Conservation (phyloP, 37 sponge, comb jelly and placozoan species). For the Aphrocallistes beatrix region DNA sequence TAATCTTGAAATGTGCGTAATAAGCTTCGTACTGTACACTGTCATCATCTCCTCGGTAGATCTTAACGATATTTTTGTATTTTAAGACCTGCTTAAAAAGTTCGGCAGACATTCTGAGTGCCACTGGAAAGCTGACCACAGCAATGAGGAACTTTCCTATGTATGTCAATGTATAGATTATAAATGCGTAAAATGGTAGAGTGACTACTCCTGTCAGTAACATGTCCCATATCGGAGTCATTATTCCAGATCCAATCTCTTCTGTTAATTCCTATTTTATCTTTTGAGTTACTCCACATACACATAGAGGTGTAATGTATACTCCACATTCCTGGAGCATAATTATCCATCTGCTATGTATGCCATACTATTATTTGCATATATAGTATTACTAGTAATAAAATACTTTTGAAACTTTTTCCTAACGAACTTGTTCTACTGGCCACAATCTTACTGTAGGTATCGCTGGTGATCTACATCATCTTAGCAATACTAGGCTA, state of each 20-base stretch:
- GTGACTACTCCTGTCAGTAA: background rate
- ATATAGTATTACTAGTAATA: background rate
- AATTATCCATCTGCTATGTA: no score
- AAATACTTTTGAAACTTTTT: background rate
- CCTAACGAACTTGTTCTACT: no score
- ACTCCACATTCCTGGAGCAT: no score
- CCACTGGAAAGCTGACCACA: background rate
- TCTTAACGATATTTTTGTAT: background rate
- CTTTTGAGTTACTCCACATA: no score
- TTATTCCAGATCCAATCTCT: no score
- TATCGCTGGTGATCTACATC: background rate
- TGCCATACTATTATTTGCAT: no score
- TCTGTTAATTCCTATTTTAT: no score
- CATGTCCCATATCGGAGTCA: slow-evolving; percentile 16
- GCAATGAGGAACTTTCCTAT: background rate
- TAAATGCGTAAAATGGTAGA: background rate
- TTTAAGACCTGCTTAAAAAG: background rate
- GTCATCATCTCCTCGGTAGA: background rate
- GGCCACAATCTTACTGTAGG: background rate
- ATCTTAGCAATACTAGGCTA: background rate
- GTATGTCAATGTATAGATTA: background rate
- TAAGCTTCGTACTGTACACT: background rate
- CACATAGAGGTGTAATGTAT: no score
- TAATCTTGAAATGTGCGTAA: background rate
- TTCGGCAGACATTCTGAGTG: background rate